A percentile compares a stretch with the other conserved stretches of the same genome.
phyloP scores from a whole-genome alignment of 2,797 vertebrate genomes.

The Helarctos malayanus region DNA sequence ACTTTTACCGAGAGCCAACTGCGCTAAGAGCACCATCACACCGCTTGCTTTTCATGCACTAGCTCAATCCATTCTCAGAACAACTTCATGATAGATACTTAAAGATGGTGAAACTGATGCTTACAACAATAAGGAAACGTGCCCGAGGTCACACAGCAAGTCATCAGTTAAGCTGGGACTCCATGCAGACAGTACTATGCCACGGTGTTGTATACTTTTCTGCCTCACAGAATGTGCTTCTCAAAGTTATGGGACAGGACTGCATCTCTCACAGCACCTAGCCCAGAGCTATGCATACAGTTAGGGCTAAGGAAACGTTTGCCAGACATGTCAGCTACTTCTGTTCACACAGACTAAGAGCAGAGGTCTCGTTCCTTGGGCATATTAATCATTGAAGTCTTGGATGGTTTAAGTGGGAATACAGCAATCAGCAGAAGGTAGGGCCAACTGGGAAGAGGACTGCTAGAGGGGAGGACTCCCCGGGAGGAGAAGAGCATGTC shows the following conservation, averaged over 20 bases:
- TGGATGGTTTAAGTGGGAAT: slow-evolving; percentile 24
- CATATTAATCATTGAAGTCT: slow-evolving; percentile 33
- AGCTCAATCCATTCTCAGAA: not conserved
- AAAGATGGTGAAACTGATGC: not conserved
- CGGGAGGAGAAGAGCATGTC: not conserved
- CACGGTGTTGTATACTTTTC: not conserved
- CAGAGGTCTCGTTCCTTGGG: not conserved
- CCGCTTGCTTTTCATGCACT: not conserved
- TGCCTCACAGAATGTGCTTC: not conserved
- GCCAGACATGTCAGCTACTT: slow-evolving; percentile 6
- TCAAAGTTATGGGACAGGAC: not conserved
- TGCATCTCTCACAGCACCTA: not conserved
- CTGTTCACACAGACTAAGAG: not conserved
- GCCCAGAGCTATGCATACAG: not conserved
- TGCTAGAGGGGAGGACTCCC: not conserved
- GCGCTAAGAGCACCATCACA: not conserved
- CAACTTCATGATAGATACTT: not conserved
- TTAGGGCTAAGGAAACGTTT: not conserved
- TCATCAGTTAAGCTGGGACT: not conserved
- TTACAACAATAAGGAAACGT: slow-evolving; percentile 31
- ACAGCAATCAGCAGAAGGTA: not conserved
- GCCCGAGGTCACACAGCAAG: not conserved
- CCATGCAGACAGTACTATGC: not conserved
- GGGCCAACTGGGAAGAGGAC: not conserved
- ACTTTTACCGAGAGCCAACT: not conserved